Conservation (phyloP, 2,113 vertebrate species). For the Corythaeola cristata region DNA sequence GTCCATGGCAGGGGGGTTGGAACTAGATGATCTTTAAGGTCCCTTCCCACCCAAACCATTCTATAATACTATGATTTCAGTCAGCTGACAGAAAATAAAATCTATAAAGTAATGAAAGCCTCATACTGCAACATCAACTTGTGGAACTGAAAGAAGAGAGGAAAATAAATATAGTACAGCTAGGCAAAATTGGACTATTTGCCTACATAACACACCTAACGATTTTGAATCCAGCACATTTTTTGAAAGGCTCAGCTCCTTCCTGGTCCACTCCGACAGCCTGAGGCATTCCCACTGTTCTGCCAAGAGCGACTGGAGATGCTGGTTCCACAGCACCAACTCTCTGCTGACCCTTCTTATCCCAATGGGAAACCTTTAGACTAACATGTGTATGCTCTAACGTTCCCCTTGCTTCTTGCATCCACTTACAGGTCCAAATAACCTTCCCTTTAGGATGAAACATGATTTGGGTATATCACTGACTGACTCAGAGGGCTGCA, state of each 20-base stretch:
- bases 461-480: neutral
- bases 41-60: too few relatives aligned
- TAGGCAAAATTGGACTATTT: neutral
- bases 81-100: neutral
- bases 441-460: neutral
- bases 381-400: neutral
- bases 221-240: neutral
- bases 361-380: neutral
- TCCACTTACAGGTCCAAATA: neutral
- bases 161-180: neutral
- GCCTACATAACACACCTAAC: neutral
- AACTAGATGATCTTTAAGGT: too few relatives aligned
- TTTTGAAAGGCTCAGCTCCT: neutral
- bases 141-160: neutral
- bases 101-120: neutral
- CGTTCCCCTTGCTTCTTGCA: neutral
- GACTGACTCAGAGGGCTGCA: neutral
- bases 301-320: conserved; percentile 10
- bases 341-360: neutral
- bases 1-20: too few relatives aligned
- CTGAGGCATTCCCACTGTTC: neutral
- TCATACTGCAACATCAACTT: neutral
- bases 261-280: neutral
- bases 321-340: conserved; percentile 2
- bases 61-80: neutral